phyloP scores from a whole-genome alignment of 2,888 invertebrate genomes.

The Caenorhabditis virilis region DNA sequence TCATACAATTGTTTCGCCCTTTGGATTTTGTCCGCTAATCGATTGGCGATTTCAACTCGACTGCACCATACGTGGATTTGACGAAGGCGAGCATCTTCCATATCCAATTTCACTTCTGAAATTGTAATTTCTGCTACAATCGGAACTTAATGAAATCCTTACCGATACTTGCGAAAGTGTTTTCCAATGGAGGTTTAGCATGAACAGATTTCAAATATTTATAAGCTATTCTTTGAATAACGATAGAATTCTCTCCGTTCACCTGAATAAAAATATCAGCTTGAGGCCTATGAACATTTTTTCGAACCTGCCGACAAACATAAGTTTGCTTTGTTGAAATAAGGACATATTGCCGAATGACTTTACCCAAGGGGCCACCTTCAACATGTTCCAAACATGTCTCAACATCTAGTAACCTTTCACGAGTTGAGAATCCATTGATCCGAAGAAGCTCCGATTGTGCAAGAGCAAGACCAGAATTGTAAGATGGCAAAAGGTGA shows the following conservation, averaged over 20 bases:
- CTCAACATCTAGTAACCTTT: constrained; percentile 59
- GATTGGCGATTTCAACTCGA: constrained; percentile 46
- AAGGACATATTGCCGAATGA: constrained; percentile 56
- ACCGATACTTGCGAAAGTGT: constrained; percentile 47
- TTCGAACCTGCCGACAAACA: constrained; percentile 48
- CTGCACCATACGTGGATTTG: constrained; percentile 51
- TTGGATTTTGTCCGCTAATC: constrained; percentile 57
- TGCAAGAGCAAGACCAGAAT: constrained; percentile 54
- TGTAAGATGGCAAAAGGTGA: constrained; percentile 57
- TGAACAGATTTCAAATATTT: constrained; percentile 46
- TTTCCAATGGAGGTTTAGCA: constrained; percentile 41
- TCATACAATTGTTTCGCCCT: constrained; percentile 65
- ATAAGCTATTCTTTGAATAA: constrained; percentile 58
- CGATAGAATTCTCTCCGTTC: constrained; percentile 51
- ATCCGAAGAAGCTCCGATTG: constrained; percentile 64
- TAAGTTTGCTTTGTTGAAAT: constrained; percentile 64
- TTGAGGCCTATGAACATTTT: too few relatives aligned
- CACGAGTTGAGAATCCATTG: constrained; percentile 55
- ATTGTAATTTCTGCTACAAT: background rate
- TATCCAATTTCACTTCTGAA: constrained; percentile 48
- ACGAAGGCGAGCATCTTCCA: constrained; percentile 31
- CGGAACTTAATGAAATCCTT: background rate
- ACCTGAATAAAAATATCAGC: constrained; percentile 40
- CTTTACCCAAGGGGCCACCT: constrained; percentile 7
- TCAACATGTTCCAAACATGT: constrained; percentile 51